phyloP scores from a whole-genome alignment of 1,140 invertebrate genomes.

The Psix sp. region DNA sequence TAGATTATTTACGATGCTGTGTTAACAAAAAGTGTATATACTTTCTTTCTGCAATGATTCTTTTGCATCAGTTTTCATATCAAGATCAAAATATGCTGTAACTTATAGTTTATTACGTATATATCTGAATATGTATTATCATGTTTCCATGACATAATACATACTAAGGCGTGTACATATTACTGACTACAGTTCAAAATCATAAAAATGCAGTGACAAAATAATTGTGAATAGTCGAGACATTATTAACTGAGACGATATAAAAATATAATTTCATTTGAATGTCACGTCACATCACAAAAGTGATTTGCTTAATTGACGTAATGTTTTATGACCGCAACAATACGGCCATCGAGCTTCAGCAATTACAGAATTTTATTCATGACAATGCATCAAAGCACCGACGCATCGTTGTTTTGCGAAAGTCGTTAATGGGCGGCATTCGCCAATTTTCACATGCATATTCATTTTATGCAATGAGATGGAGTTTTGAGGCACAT shows the following conservation, averaged over 20 bases:
- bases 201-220: too few relatives aligned
- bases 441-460: constrained; percentile 54
- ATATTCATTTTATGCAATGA: constrained; percentile 60
- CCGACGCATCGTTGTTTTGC: constrained; percentile 36
- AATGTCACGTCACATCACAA: too few relatives aligned
- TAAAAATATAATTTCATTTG: constrained; percentile 31
- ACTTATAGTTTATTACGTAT: too few relatives aligned
- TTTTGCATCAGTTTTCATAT: neutral
- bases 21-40: constrained; percentile 34
- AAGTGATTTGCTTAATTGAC: constrained; percentile 54
- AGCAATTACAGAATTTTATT: constrained; percentile 59
- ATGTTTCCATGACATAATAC: too few relatives aligned
- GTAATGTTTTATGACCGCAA: constrained; percentile 52
- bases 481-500: constrained; percentile 45
- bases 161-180: too few relatives aligned
- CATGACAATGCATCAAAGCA: constrained; percentile 51
- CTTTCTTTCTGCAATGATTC: neutral
- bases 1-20: constrained; percentile 36
- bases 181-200: too few relatives aligned
- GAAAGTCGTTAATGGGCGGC: constrained; percentile 45
- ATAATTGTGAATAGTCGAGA: constrained; percentile 18
- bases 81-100: too few relatives aligned
- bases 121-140: too few relatives aligned
- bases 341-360: constrained; percentile 53
- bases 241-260: constrained; percentile 35